Evolutionary conservation across 2,888 invertebrate genomes (phyloP).

Genomic region (Sclerodermus sp.): DNA sequence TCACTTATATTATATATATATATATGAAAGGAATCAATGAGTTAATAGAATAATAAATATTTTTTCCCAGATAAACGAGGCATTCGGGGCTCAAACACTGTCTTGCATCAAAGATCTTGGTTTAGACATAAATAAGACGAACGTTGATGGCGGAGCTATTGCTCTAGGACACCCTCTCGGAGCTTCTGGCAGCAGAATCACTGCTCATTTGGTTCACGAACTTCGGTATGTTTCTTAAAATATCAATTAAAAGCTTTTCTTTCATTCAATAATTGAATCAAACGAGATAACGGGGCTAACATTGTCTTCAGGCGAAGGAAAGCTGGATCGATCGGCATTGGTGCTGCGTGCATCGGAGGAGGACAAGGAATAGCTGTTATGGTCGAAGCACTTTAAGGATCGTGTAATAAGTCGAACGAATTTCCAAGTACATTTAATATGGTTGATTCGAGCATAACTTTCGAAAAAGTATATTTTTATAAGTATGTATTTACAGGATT

Average conservation of each 20-base stretch:
- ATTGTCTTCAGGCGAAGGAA: conserved; percentile 77
- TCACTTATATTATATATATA: neutral
- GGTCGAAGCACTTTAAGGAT: conserved; percentile 69
- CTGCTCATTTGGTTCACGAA: conserved; percentile 88
- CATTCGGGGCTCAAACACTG: conserved; percentile 93
- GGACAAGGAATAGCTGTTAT: conserved; percentile 97
- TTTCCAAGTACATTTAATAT: neutral
- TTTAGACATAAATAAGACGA: conserved; percentile 83
- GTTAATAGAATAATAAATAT: neutral
- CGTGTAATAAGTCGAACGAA: neutral
- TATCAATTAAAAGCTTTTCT: no score
- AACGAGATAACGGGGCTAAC: no score
- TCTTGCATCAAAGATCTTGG: conserved; percentile 89
- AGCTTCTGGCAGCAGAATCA: conserved; percentile 93
- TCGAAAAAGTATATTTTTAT: neutral
- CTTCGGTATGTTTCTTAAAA: conserved; percentile 66
- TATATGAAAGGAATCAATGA: neutral
- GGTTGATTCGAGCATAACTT: conserved; percentile 10
- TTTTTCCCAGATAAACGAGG: conserved; percentile 88
- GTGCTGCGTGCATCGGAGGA: conserved; percentile 97
- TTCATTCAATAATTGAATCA: neutral
- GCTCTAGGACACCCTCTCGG: conserved; percentile 96
- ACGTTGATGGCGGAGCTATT: conserved; percentile 95
- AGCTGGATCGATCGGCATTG: conserved; percentile 83
- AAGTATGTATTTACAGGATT: no score